phyloP scores from a whole-genome alignment of 2,888 invertebrate genomes.

The Crocallis elinguaria region DNA sequence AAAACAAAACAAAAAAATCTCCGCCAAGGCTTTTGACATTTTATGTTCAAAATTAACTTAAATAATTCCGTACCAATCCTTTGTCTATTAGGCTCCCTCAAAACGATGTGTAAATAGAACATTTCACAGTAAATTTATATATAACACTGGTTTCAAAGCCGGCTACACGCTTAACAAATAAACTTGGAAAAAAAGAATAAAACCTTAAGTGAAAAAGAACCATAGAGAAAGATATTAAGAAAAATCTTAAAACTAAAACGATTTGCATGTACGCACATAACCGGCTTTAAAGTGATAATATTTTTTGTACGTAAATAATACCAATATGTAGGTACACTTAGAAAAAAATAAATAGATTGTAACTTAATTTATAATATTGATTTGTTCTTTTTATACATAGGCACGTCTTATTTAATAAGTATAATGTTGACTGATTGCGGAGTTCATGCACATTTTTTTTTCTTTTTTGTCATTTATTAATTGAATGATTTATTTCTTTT shows the following conservation, averaged over 20 bases:
- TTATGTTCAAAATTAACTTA: background rate
- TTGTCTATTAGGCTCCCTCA: background rate
- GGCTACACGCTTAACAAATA: constrained; percentile 46
- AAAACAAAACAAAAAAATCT: too few species aligned
- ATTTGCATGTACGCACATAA: constrained; percentile 45
- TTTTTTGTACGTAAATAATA: constrained; percentile 39
- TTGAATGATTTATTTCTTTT: constrained; percentile 30
- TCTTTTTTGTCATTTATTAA: constrained; percentile 24
- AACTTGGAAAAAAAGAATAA: constrained; percentile 20
- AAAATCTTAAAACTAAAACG: constrained; percentile 24
- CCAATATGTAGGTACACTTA: constrained; percentile 39
- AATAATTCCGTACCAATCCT: background rate
- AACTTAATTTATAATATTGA: constrained; percentile 38
- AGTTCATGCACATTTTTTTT: constrained; percentile 22
- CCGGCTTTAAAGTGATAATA: constrained; percentile 34
- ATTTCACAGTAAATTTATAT: constrained; percentile 23
- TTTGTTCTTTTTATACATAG: constrained; percentile 28
- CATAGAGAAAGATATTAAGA: constrained; percentile 8
- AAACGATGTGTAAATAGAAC: constrained; percentile 17
- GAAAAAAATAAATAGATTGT: constrained; percentile 40
- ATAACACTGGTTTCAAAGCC: constrained; percentile 47
- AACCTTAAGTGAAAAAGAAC: constrained; percentile 27
- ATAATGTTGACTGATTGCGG: constrained; percentile 19
- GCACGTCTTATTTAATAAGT: constrained; percentile 36
- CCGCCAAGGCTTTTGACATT: too few species aligned